Evolutionary conservation across 2,797 vertebrate species (phyloP).

Genomic region (Kryptolebias ocellatus): DNA sequence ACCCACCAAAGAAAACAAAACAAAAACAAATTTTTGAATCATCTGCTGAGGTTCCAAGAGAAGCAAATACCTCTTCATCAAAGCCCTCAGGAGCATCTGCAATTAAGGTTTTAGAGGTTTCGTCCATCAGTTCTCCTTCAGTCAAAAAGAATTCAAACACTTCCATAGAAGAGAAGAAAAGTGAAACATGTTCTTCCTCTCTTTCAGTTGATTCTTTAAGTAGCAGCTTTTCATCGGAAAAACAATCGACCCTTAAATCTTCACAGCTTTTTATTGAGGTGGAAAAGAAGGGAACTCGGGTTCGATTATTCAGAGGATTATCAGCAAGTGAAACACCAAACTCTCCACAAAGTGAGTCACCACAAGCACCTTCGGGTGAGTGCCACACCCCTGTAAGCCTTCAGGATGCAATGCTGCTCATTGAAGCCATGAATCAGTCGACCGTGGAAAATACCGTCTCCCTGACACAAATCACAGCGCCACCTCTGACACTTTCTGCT

Average conservation of each 20-base stretch:
- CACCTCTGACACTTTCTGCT: background rate
- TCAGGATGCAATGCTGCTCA: conserved; percentile 72
- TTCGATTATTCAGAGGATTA: background rate
- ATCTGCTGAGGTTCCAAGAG: background rate
- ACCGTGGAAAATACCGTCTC: background rate
- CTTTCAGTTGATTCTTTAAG: conserved; percentile 12
- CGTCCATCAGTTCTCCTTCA: background rate
- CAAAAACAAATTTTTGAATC: background rate
- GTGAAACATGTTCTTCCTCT: background rate
- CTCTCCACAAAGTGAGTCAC: background rate
- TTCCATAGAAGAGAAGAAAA: background rate
- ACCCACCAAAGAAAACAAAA: conserved; percentile 43
- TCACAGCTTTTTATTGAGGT: background rate
- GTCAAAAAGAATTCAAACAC: background rate
- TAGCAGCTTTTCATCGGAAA: conserved; percentile 6
- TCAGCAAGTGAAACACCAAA: background rate
- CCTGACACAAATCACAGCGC: background rate
- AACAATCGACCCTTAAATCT: background rate
- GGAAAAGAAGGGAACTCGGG: background rate
- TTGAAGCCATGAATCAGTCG: conserved; percentile 72
- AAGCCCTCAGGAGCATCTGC: background rate
- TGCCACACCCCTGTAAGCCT: conserved; percentile 44
- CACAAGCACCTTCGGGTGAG: conserved; percentile 15
- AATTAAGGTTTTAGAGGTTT: background rate
- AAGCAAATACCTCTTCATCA: background rate